phyloP scores from a whole-genome alignment of 2,888 invertebrate genomes.

The Bellardia pandia region DNA sequence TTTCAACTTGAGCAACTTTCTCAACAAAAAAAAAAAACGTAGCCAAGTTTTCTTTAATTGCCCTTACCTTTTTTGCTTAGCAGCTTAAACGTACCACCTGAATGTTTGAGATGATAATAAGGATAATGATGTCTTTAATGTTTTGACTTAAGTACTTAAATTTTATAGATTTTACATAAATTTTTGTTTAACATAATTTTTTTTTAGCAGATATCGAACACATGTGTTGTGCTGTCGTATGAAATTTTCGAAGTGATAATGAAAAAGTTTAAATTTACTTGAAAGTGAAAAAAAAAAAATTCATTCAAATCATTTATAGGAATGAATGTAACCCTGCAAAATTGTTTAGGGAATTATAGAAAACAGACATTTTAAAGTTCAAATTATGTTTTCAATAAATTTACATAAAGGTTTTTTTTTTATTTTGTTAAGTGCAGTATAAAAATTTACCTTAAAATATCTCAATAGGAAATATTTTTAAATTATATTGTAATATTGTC shows the following conservation, averaged over 20 bases:
- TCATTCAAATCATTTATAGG: neutral
- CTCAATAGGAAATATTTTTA: no score
- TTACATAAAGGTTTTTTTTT: no score
- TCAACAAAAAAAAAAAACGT: neutral
- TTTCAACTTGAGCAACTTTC: constrained; percentile 20
- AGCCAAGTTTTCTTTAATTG: constrained; percentile 26
- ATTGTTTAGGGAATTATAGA: neutral
- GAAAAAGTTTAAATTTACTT: neutral
- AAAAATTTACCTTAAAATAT: no score
- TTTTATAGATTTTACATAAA: neutral
- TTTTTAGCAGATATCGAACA: neutral
- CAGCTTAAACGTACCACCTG: neutral
- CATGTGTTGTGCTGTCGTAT: neutral
- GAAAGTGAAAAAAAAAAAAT: neutral
- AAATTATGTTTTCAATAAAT: no score
- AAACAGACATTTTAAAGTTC: no score
- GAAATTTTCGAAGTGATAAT: neutral
- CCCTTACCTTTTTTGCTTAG: neutral
- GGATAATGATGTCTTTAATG: neutral
- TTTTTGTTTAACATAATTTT: neutral
- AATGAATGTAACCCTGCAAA: neutral
- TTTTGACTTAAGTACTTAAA: constrained; percentile 8
- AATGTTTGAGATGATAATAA: neutral
- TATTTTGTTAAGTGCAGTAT: no score
- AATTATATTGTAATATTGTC: no score